Evolutionary conservation across 2,888 invertebrate species (phyloP).

Genomic region (Willowsia nigromaculata): DNA sequence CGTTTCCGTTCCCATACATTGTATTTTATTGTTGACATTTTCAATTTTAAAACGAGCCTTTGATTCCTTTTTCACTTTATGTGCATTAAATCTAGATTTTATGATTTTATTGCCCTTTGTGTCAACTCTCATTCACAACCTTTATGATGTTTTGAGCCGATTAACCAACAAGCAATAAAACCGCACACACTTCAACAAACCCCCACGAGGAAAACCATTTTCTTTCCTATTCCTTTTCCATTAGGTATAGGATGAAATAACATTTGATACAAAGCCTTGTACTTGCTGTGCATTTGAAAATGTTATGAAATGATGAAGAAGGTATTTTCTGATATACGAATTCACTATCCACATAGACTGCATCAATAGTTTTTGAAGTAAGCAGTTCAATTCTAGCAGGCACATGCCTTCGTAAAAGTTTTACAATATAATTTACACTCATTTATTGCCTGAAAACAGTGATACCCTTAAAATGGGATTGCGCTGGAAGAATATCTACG

Average conservation of each 20-base stretch:
- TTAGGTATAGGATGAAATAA: neutral
- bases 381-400: neutral
- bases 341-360: neutral
- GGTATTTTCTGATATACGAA: neutral
- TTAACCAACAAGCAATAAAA: constrained; percentile 73
- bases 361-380: neutral
- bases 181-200: constrained; percentile 63
- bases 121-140: constrained; percentile 52
- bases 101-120: constrained; percentile 59
- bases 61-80: constrained; percentile 35
- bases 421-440: constrained; percentile 41
- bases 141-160: constrained; percentile 73
- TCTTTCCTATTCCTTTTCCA: neutral
- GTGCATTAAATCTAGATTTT: constrained; percentile 56
- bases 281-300: neutral
- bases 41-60: constrained; percentile 28
- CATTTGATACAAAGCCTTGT: too few species aligned
- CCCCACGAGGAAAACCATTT: constrained; percentile 23
- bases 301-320: neutral
- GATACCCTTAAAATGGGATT: constrained; percentile 18
- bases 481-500: neutral
- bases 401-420: constrained; percentile 26
- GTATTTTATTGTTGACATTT: constrained; percentile 34
- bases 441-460: neutral
- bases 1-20: neutral